Base-by-base conservation (phyloP, 2,113 vertebrate genomes). In the Nematolebias whitei region DNA sequence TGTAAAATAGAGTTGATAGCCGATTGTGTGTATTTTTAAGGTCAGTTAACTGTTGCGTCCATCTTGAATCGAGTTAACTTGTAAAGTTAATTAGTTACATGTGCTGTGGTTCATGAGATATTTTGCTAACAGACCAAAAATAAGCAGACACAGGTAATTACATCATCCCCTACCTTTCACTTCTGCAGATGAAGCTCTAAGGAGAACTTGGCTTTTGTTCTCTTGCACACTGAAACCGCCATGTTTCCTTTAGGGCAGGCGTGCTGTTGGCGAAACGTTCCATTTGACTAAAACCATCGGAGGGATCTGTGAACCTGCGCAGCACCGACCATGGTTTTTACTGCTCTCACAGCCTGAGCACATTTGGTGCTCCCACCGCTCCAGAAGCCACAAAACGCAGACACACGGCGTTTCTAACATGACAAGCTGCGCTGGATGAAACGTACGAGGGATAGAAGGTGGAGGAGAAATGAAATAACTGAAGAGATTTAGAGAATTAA, bases 341-440 rank as follows among this genome's bases (percentile, higher is more conserved):
- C 54, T 56, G 68, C 70, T 50, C 66, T 78, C 78, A 78, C n/a
- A n/a, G n/a, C 60, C 44, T 54, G 53, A 79, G 67, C 53, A 55
- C 53, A 68, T 73, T 71, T 79, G 75, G 74, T 77, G 53, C 45
- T 56, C 53, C 41, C 35, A 62, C 55, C 45, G 40, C 66, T 77
- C 47, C 63, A 67, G 26, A 75, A 74, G 40, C 63, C 74, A 41
- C 63, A 67, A 8, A 75, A 74, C 41, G 54, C 20, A 71, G 66
- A 73, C 56, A 41, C 24, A 60, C 40, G 3, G 19, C 54, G 55
- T 73, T 71, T 58, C 76, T 65, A 63, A 60, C 43, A 53, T 50
- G 1, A 58, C 12, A 32, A 55, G 53, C 41, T 44, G 13, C 11
- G 64, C 49, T 39, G 50, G 69, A 68, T 79, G 59, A 62, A 74